Conservation (phyloP, 2,797 vertebrate species). For the Hippocampus kuda region DNA sequence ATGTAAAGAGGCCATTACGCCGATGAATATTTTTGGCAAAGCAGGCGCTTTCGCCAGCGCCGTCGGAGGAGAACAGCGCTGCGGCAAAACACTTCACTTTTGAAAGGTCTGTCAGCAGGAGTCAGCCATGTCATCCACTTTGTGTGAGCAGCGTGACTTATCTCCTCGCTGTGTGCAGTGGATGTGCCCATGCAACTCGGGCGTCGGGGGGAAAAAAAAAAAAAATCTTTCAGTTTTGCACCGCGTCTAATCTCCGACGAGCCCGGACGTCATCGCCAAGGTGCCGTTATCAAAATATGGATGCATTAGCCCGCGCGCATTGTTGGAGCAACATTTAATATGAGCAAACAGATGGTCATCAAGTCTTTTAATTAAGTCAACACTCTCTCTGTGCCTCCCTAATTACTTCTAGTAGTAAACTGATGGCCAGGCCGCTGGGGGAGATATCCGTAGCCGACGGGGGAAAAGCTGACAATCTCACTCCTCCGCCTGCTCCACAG, state of each 20-base stretch:
- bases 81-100: conserved; percentile 42
- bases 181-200: conserved; percentile 30
- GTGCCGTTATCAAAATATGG: conserved; percentile 27
- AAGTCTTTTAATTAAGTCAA: conserved; percentile 59
- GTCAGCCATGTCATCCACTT: conserved; percentile 34
- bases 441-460: conserved; percentile 24
- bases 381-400: conserved; percentile 30
- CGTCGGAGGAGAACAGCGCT: conserved; percentile 27
- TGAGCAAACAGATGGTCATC: conserved; percentile 55
- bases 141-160: conserved; percentile 27
- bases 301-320: conserved; percentile 13
- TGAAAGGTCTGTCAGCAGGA: conserved; percentile 46
- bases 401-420: conserved; percentile 42
- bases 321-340: conserved; percentile 41
- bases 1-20: conserved; percentile 57
- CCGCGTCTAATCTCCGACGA: conserved; percentile 8
- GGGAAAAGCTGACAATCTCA: conserved; percentile 8
- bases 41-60: conserved; percentile 39
- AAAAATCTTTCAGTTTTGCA: conserved; percentile 3
- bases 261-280: conserved; percentile 9
- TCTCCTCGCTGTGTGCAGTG: conserved; percentile 34
- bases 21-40: conserved; percentile 50
- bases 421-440: conserved; percentile 33
- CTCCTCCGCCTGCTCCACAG: background rate
- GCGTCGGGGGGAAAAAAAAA: background rate